Percentiles rank a stretch among this genome's conserved stretches.
These are phyloP conservation scores for Gibbula magus DNA, from an alignment of 2,888 invertebrate species.

Conservation along the genomic window DNA sequence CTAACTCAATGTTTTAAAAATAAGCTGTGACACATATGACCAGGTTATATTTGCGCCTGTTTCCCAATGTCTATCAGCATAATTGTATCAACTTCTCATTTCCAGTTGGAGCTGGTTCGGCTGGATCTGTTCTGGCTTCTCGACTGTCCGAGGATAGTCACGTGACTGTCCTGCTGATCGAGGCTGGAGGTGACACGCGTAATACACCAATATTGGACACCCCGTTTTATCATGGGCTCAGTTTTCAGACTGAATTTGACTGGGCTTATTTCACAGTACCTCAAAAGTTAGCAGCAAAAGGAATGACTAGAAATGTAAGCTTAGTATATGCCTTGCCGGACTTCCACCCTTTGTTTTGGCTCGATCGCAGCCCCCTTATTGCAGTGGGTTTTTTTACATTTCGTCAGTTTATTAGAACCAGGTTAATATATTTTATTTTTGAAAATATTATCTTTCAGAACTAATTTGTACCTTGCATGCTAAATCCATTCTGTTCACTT, in stretches of 20 bases:
- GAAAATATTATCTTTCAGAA: too few relatives aligned
- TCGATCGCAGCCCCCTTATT: too few relatives aligned
- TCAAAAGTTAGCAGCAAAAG: slow-evolving; percentile 62
- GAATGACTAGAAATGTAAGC: slow-evolving; percentile 18
- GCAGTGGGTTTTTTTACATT: too few relatives aligned
- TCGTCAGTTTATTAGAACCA: too few relatives aligned
- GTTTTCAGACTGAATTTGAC: slow-evolving; percentile 61
- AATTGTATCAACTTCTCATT: not conserved
- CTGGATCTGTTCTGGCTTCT: slow-evolving; percentile 76
- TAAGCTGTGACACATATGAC: not conserved
- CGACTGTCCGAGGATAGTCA: slow-evolving; percentile 73
- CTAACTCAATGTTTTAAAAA: too few relatives aligned
- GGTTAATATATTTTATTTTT: too few relatives aligned
- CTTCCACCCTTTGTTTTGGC: too few relatives aligned
- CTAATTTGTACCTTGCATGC: too few relatives aligned
- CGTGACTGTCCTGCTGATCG: slow-evolving; percentile 69
- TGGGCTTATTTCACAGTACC: slow-evolving; percentile 75
- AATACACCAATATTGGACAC: slow-evolving; percentile 72
- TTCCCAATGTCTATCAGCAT: not conserved
- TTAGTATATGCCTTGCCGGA: too few relatives aligned
- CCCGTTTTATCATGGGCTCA: slow-evolving; percentile 75
- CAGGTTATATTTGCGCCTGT: not conserved
- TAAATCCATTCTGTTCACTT: too few relatives aligned
- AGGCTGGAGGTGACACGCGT: slow-evolving; percentile 76
- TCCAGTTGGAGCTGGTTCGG: slow-evolving; percentile 76